phyloP scores from a whole-genome alignment of 1,140 invertebrate species.

The Metopolophium dirhodum region DNA sequence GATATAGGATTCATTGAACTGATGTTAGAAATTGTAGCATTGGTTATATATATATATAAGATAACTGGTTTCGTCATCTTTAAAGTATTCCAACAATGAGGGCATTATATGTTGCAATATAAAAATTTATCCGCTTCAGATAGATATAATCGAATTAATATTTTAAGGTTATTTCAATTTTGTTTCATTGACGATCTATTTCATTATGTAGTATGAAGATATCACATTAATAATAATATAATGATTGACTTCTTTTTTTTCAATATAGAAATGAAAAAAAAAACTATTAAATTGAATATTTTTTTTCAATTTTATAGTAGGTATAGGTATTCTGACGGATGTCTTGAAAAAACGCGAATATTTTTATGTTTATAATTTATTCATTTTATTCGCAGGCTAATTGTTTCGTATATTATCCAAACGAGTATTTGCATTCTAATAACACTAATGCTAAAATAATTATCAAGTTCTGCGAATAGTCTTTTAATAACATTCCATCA shows the following conservation, averaged over 20 bases:
- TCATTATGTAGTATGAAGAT: background rate
- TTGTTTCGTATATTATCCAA: conserved; percentile 6
- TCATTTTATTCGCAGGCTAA: background rate
- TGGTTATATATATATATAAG: background rate
- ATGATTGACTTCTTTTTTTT: background rate
- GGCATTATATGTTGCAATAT: background rate
- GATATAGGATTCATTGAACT: background rate
- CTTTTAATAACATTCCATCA: background rate
- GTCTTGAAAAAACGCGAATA: background rate
- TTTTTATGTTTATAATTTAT: conserved; percentile 16
- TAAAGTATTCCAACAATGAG: background rate
- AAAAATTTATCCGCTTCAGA: background rate
- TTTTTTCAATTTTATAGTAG: background rate
- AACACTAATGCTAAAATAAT: background rate
- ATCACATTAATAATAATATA: background rate
- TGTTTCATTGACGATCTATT: background rate
- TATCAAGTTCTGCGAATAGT: background rate
- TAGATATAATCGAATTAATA: background rate
- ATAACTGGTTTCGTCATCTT: background rate
- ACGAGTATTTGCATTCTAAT: conserved; percentile 13
- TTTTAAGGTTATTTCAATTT: background rate
- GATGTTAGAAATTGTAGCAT: background rate
- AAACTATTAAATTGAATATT: background rate
- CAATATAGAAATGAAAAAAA: background rate
- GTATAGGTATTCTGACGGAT: background rate